Base-by-base conservation (phyloP, 2,113 vertebrate genomes). In the Saimiri boliviensis region DNA sequence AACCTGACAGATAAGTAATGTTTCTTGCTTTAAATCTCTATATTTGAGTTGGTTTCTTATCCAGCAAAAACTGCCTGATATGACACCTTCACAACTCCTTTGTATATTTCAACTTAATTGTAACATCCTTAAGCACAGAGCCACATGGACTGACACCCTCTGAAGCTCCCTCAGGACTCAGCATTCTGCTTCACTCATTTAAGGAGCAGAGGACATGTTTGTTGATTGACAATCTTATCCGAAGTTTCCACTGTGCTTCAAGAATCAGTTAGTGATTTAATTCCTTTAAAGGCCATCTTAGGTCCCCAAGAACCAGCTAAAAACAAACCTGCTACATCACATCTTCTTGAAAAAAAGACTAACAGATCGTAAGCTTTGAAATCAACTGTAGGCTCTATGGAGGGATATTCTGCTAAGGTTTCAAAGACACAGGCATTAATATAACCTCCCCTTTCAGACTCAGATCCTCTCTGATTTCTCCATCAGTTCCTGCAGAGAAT, bases 241-340 rank as follows among this genome's bases (percentile, higher is more conserved):
- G 45, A 81, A n/a, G 49, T 77, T 94, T 96, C n/a, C 25, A 85
- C 12, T 86, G 56, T n/a, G 9, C 6, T 96, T 91, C n/a, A 76
- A 45, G 54, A 2, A 47, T 49, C 37, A 77, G 16, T 92, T 89
- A 47, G 32, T 66, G 56, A 80, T 82, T 86, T 56, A 93, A 84
- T 84, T 87, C 32, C 17, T 84, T 71, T 76, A 84, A 63, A 80
- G 4, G 0, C 20, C 32, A 68, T 5, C 6, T 30, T 94, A 52
- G 25, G 91, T 66, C 23, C n/a, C 42, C 37, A 80, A 83, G 27
- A 2, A 73, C 45, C 35, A 73, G 7, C 35, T 90, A 40, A 79
- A 92, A 94, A 30, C 37, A 68, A 95, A 68, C 17, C 25, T 85
- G 25, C 9, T 17, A 66, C 21, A 76, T 80, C 14, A 71, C 82